Conservation (phyloP, 1,140 invertebrate genomes). For the Dinothrombium tinctorium region DNA sequence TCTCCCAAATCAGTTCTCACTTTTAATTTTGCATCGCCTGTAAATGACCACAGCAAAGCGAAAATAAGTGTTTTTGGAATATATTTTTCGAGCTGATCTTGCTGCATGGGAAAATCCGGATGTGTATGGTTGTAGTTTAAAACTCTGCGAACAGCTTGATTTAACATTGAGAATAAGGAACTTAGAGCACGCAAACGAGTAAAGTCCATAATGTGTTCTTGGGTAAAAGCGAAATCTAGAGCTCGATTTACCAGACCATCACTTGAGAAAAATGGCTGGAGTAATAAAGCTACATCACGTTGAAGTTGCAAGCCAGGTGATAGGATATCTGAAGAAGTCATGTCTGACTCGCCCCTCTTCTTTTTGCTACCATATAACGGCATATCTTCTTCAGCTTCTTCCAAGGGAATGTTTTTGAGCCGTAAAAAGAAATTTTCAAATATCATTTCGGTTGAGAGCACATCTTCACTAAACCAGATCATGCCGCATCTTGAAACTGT, state of each 20-base stretch:
- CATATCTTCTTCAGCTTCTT: constrained; percentile 44
- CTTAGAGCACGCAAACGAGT: constrained; percentile 75
- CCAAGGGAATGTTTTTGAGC: constrained; percentile 64
- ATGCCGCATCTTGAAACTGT: constrained; percentile 98
- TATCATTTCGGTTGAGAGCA: constrained; percentile 94
- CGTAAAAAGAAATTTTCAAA: constrained; percentile 82
- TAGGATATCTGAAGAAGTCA: constrained; percentile 5
- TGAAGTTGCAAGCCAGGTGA: constrained; percentile 39
- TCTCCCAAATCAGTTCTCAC: constrained; percentile 76
- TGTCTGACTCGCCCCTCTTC: constrained; percentile 8
- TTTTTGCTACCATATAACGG: constrained; percentile 5
- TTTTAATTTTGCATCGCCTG: constrained; percentile 91
- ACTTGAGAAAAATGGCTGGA: constrained; percentile 59
- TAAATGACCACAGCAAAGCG: constrained; percentile 86
- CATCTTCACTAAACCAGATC: constrained; percentile 97
- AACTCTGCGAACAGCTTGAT: constrained; percentile 59
- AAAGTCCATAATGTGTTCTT: constrained; percentile 99
- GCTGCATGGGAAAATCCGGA: constrained; percentile 74
- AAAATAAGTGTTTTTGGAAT: constrained; percentile 80
- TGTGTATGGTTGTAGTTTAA: constrained; percentile 78
- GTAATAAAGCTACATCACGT: constrained; percentile 55
- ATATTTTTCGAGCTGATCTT: constrained; percentile 77
- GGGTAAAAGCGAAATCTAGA: constrained; percentile 61
- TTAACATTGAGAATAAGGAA: constrained; percentile 92
- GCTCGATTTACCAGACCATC: constrained; percentile 80